Evolutionary conservation across 2,113 vertebrate species (phyloP), one percentile per base, ranked within the genome.

Genomic region (Elachura formosa): DNA sequence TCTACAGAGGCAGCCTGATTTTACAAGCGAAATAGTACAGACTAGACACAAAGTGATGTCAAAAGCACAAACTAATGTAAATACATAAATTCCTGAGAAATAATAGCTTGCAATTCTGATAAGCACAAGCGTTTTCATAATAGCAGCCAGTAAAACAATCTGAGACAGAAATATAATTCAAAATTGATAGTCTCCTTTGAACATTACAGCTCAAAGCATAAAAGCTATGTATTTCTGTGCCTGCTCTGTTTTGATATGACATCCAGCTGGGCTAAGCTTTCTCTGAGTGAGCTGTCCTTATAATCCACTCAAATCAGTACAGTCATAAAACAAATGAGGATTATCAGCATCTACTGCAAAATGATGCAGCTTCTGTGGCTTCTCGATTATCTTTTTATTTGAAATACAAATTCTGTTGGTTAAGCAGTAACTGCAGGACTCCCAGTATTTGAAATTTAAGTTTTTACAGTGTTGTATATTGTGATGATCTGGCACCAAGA

Each of bases 221-320:
- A 64, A 93, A 93, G n/a, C 78, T 86, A 28, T 45, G 45, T 69
- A 52, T 68, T 20, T 34, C 36, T 86, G 49, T 75, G 38, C 59
- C 72, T 68, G 36, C 22, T 75, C 74, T 74, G 74, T 73, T 93
- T 91, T 11, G 1, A 66, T 79, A 91, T 20, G 71, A 54, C 34
- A 73, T 68, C 67, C 87, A 90, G 67, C 78, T 91, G 79, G 71
- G 71, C 72, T 95, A 79, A 94, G 92, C 78, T 85, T 73, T 79
- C 58, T 76, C 75, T 85, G 84, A 90, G 87, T 24, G 62, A 93
- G 62, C 75, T 87, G 58, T 90, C 58, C 66, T 91, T 79, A 85
- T 85, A 96, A 96, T 94, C 94, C 78, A 76, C 75, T 93, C 84
- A 94, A 75, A 94, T 94, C 92, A 64, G 62, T 85, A 72, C 54